These are phyloP conservation scores for Etia nguti DNA, from an alignment of 2,113 vertebrate genomes.

Conservation along the genomic window DNA sequence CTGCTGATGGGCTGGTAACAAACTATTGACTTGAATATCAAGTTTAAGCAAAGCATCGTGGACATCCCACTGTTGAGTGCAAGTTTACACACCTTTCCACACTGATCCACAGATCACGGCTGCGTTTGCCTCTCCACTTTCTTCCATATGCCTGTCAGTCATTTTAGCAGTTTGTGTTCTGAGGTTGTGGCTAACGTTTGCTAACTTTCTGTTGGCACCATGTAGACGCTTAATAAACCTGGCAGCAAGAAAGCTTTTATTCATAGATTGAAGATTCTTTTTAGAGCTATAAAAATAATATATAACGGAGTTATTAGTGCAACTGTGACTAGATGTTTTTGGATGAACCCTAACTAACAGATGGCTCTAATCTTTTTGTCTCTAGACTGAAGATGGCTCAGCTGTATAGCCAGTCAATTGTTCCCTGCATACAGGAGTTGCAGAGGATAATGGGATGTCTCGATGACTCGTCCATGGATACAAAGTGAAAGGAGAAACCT, in stretches of 20 bases:
- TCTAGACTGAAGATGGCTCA: slow-evolving; percentile 61
- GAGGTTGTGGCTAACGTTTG: neutral
- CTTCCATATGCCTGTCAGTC: neutral
- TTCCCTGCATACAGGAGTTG: slow-evolving; percentile 58
- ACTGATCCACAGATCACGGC: neutral
- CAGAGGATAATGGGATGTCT: slow-evolving; percentile 52
- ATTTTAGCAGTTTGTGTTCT: neutral
- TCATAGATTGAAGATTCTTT: neutral
- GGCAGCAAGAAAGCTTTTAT: neutral
- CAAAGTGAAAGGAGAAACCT: neutral
- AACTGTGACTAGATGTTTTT: neutral
- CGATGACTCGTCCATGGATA: slow-evolving; percentile 6
- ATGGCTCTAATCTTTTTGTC: neutral
- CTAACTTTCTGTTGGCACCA: neutral
- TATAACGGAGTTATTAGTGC: neutral
- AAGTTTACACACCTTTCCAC: neutral
- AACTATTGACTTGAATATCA: neutral
- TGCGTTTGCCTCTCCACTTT: neutral
- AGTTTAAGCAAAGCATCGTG: neutral
- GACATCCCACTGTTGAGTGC: neutral
- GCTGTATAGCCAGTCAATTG: slow-evolving; percentile 45
- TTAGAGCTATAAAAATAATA: neutral
- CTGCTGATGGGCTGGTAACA: neutral
- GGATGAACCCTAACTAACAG: neutral
- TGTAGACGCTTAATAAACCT: neutral